Base-by-base conservation (phyloP, 2,888 invertebrate genomes). In the Sminthurides aquaticus region DNA sequence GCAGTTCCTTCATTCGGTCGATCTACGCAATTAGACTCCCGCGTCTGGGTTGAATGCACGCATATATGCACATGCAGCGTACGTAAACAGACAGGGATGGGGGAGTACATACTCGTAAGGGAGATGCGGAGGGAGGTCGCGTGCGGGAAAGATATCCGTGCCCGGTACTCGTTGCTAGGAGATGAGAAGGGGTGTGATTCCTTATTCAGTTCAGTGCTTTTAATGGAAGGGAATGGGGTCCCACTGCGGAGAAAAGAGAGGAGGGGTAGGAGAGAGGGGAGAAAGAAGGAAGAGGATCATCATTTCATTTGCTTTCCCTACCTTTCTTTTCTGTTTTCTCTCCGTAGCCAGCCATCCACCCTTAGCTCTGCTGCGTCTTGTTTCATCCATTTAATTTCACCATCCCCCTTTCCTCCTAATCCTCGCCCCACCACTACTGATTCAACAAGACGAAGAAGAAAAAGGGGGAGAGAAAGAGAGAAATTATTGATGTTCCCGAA, bases 401-500 rank as follows among this genome's bases (percentile, higher is more conserved):
- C 43, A 43, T 43, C 18, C 43, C 43, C 43, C 18, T 43, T 18
- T 43, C 11, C 11, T 11, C 18, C 18, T 43, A 18, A 18, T 43
- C 8, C 43, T 43, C 43, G 11, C 18, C 18, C 43, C 43, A 43
- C 43, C 18, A n/a, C n/a, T n/a, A n/a, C 20, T 52, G 52, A 52
- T 34, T 15, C 43, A 34, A 34, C 43, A 34, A 43, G 43, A 18
- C 18, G 43, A 8, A 43, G 43, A 18, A 8, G 43, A 18, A 43
- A 18, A 43, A 43, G 18, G 43, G 8, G 43, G 43, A 8, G 18
- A 20, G 52, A 22, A 20, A 52, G 20, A 52, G 52, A 52, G 52
- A 52, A 52, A 52, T 52, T 52, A 52, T 52, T 52, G 52, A 52
- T 52, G 52, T 52, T 52, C 20, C 11, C 43, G n/a, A n/a, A n/a